Conservation (phyloP, 2,113 vertebrate species). For the Perca schrenkii region DNA sequence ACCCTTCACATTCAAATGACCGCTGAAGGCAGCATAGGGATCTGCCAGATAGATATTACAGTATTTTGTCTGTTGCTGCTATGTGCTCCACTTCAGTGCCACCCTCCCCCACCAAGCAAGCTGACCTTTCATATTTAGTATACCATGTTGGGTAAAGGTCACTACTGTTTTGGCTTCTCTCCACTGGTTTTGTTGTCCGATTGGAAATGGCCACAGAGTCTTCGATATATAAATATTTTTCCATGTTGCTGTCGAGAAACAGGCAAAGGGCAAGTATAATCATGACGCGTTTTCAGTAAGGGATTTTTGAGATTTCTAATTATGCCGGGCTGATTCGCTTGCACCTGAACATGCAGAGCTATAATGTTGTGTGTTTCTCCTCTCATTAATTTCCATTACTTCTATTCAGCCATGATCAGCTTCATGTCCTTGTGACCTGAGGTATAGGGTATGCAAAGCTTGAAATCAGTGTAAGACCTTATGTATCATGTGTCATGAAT, state of each 20-base stretch:
- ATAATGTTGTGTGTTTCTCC: constrained; percentile 32
- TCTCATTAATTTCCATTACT: constrained; percentile 68
- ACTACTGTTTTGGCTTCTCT: constrained; percentile 82
- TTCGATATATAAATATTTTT: constrained; percentile 80
- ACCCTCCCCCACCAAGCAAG: constrained; percentile 59
- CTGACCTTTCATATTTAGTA: constrained; percentile 87
- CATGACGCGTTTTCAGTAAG: constrained; percentile 58
- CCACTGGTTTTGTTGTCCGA: constrained; percentile 82
- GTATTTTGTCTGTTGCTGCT: constrained; percentile 69
- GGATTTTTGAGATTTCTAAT: constrained; percentile 47
- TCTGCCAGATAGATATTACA: constrained; percentile 71
- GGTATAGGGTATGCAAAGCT: constrained; percentile 28
- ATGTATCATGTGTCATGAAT: constrained; percentile 54
- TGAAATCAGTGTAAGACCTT: constrained; percentile 58
- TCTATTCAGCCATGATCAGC: constrained; percentile 49
- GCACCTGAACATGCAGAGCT: constrained; percentile 25
- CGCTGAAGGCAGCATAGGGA: constrained; percentile 58
- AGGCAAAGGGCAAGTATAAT: constrained; percentile 77
- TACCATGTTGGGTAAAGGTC: constrained; percentile 86
- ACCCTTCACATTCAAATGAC: constrained; percentile 76
- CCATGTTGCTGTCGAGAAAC: constrained; percentile 73
- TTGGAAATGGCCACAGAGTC: constrained; percentile 75
- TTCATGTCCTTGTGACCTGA: constrained; percentile 31
- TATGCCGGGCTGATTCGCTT: constrained; percentile 25
- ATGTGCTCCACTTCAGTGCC: constrained; percentile 27